Percentiles rank a stretch among this genome's conserved stretches.
These are phyloP conservation scores for Halcyon malimbica DNA, from an alignment of 2,113 vertebrate genomes.

Conservation along the genomic window DNA sequence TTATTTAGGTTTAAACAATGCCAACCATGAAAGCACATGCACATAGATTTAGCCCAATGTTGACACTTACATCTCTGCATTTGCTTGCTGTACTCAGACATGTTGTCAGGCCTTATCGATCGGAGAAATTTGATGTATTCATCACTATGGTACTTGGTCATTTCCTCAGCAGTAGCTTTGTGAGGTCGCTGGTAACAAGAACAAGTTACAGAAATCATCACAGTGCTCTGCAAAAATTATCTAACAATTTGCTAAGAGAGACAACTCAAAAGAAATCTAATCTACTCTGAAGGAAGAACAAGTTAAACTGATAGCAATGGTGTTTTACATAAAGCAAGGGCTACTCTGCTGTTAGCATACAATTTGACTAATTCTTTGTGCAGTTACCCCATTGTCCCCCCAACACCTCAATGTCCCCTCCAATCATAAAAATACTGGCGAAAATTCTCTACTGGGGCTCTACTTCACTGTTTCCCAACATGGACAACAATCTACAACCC, in stretches of 20 bases:
- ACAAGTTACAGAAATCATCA: slow-evolving; percentile 4
- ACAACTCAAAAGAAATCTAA: background rate
- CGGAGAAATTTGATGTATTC: slow-evolving; percentile 87
- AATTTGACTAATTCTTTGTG: background rate
- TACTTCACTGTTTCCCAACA: background rate
- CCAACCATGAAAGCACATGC: background rate
- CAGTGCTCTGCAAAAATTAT: background rate
- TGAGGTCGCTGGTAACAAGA: slow-evolving; percentile 79
- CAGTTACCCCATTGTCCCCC: background rate
- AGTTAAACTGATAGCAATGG: background rate
- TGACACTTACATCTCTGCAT: slow-evolving; percentile 86
- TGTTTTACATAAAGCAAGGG: background rate
- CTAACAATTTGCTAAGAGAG: background rate
- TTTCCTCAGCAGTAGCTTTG: slow-evolving; percentile 86
- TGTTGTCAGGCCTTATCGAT: slow-evolving; percentile 86
- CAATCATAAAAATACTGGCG: background rate
- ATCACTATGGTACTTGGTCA: slow-evolving; percentile 88
- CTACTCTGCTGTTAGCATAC: background rate
- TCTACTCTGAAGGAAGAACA: background rate
- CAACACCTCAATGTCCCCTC: background rate
- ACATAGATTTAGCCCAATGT: background rate
- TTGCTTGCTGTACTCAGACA: slow-evolving; percentile 89
- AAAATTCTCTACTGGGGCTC: background rate
- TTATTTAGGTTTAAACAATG: background rate
- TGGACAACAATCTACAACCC: background rate